Conservation (phyloP, 2,888 invertebrate genomes). For the Theretra japonica region DNA sequence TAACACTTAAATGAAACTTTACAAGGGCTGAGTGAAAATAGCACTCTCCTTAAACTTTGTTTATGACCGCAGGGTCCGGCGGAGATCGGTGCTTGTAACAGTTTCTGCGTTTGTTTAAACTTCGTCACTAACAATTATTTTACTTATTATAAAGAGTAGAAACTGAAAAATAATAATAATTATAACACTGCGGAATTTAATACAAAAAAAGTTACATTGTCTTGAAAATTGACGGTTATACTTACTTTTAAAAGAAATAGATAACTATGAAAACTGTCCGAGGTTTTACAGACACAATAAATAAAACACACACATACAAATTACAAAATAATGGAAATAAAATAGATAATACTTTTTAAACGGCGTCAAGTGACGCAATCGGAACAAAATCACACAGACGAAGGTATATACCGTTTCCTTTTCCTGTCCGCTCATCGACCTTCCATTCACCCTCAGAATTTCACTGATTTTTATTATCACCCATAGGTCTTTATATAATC, state of each 20-base stretch:
- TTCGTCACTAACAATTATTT: not conserved
- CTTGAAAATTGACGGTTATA: too few relatives aligned
- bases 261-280: too few relatives aligned
- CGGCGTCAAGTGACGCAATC: not conserved
- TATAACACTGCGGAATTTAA: too few relatives aligned
- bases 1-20: not conserved
- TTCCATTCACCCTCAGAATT: conserved; percentile 4
- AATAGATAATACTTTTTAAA: not conserved
- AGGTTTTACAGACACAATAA: too few relatives aligned
- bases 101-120: not conserved
- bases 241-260: too few relatives aligned
- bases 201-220: too few relatives aligned
- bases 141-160: too few relatives aligned
- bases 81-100: not conserved
- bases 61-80: conserved; percentile 1
- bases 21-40: conserved; percentile 6
- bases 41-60: conserved; percentile 2
- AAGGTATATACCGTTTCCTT: not conserved
- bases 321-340: not conserved
- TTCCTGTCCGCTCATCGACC: conserved; percentile 16
- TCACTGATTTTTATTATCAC: not conserved
- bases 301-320: too few relatives aligned
- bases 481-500: not conserved
- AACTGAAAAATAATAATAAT: too few relatives aligned
- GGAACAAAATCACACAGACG: not conserved